Conservation (phyloP, 2,113 vertebrate species). For the Halichoeres trimaculatus region DNA sequence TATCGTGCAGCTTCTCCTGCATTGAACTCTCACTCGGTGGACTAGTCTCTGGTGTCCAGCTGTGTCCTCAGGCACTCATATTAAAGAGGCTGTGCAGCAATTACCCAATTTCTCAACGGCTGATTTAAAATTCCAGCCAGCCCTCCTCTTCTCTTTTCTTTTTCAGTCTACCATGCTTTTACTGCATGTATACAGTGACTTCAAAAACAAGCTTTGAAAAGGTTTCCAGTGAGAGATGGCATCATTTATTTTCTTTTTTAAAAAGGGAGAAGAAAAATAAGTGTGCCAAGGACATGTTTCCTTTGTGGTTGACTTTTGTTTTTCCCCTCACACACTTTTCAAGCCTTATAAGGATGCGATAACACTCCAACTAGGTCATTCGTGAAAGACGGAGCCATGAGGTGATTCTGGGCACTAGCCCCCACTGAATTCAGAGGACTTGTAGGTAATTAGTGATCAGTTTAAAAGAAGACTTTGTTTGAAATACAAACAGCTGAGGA, state of each 20-base stretch:
- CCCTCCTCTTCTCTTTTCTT: too few relatives aligned
- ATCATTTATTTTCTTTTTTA: constrained; percentile 46
- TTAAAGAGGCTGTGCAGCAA: constrained; percentile 59
- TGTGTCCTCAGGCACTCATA: constrained; percentile 56
- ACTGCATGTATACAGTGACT: constrained; percentile 9
- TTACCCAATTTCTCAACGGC: constrained; percentile 60
- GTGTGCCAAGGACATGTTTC: constrained; percentile 67
- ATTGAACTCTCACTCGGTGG: constrained; percentile 43
- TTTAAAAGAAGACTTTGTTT: constrained; percentile 17
- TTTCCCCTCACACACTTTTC: constrained; percentile 17
- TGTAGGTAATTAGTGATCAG: constrained; percentile 35
- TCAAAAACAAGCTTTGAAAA: constrained; percentile 38
- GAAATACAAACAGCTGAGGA: constrained; percentile 6
- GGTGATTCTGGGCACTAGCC: constrained; percentile 5
- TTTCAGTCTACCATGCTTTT: not conserved
- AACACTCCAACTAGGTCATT: constrained; percentile 37
- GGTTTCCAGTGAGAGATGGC: constrained; percentile 35
- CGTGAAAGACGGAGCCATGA: constrained; percentile 29
- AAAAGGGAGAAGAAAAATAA: constrained; percentile 39
- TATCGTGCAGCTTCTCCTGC: constrained; percentile 34
- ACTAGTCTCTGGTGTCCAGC: constrained; percentile 68
- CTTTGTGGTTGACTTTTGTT: constrained; percentile 50
- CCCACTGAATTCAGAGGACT: constrained; percentile 6
- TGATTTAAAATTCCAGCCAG: constrained; percentile 41
- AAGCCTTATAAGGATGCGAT: constrained; percentile 9